These are phyloP conservation scores for Bilobella aurantiaca DNA, from an alignment of 1,140 invertebrate species.

Conservation along the genomic window DNA sequence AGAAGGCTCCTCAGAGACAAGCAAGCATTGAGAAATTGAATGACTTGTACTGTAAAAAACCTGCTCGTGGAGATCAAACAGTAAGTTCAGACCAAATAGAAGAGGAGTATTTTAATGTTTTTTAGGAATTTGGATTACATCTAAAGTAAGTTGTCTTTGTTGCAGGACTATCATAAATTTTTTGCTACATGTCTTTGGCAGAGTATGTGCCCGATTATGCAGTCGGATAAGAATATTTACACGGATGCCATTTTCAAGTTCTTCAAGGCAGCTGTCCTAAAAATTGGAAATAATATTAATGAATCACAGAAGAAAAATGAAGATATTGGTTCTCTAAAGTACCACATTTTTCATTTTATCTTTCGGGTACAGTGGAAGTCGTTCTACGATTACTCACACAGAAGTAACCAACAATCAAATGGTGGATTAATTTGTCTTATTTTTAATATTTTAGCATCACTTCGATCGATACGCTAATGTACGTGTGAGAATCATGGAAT, in stretches of 20 bases:
- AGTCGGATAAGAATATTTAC: neutral
- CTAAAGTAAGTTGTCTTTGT: neutral
- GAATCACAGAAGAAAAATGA: neutral
- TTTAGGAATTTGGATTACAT: too few relatives aligned
- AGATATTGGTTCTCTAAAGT: neutral
- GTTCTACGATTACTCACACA: too few relatives aligned
- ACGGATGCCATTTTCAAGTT: neutral
- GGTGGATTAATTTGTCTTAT: too few relatives aligned
- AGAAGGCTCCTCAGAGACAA: too few relatives aligned
- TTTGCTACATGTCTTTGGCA: neutral
- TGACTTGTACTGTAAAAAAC: too few relatives aligned
- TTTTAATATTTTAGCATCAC: too few relatives aligned
- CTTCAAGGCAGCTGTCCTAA: neutral
- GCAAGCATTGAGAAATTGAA: too few relatives aligned
- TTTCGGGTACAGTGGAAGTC: neutral
- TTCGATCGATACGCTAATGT: too few relatives aligned
- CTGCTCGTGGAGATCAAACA: too few relatives aligned
- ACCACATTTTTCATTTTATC: neutral
- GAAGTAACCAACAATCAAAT: too few relatives aligned
- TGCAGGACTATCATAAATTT: neutral
- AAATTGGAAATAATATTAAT: neutral
- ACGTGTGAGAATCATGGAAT: too few relatives aligned
- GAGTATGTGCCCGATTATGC: neutral
- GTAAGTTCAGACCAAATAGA: neutral
- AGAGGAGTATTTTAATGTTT: neutral